These are phyloP conservation scores for Jacana jacana DNA, from an alignment of 2,113 vertebrate species.

Conservation along the genomic window DNA sequence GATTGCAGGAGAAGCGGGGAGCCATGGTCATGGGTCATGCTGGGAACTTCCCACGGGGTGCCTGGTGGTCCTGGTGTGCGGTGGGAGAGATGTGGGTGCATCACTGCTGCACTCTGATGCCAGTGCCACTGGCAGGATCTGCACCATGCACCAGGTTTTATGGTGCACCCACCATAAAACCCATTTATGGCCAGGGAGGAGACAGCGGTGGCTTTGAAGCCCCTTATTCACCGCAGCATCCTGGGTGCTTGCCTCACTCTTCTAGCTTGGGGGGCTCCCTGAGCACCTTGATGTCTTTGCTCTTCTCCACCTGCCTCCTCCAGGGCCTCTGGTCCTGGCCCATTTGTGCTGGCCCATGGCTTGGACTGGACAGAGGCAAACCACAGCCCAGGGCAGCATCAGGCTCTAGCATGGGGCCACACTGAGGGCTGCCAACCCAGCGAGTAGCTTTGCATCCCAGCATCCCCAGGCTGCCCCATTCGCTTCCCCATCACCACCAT, in stretches of 20 bases:
- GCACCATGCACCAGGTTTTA: fast-evolving
- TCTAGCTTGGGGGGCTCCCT: neutral
- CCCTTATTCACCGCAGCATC: neutral
- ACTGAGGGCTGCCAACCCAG: neutral
- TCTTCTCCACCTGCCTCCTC: neutral
- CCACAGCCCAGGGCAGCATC: fast-evolving
- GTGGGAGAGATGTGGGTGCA: fast-evolving
- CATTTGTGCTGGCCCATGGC: neutral
- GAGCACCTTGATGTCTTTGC: neutral
- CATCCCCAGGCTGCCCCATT: neutral
- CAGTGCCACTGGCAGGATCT: neutral
- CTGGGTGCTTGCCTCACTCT: fast-evolving
- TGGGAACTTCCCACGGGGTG: neutral
- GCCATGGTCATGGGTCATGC: fast-evolving
- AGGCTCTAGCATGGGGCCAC: fast-evolving
- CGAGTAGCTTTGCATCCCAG: neutral
- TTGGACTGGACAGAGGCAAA: neutral
- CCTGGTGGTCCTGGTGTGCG: fast-evolving
- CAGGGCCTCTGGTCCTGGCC: neutral
- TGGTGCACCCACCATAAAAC: too few species aligned
- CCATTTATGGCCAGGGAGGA: neutral
- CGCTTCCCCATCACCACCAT: fast-evolving
- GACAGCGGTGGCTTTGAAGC: neutral
- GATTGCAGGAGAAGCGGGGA: neutral
- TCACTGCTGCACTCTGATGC: fast-evolving